Base-by-base conservation (phyloP, 2,888 invertebrate genomes). In the Spisula subtruncata region DNA sequence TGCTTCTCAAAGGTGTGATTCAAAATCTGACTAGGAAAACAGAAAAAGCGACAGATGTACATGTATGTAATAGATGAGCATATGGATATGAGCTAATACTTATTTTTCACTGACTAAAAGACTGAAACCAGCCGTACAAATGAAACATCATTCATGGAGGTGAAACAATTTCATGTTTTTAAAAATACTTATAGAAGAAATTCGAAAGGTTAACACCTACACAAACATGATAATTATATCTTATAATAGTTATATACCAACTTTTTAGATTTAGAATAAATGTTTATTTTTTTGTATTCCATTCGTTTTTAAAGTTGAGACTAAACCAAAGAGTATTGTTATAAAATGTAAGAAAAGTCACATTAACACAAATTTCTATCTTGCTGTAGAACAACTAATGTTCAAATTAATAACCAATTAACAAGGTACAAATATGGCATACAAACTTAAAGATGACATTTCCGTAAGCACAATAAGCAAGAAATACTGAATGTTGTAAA, bases 21-120 rank as follows among this genome's bases (percentile, higher is more conserved):
- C 60, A 66, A 66, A 66, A 66, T 66, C 60, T 66, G 60, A 66
- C 60, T 66, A 66, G 60, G 20, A 25, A 4, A n/a, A 66, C 60
- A 66, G 25, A 25, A 66, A 25, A 4, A 66, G 10, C 20, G 25
- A 66, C 60, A 25, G 60, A 20, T 25, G 60, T 25, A 25, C 25
- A 66, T 66, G 60, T n/a, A 14, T 14, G 56, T 56, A n/a, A 56
- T 66, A n/a, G n/a, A 66, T 66, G 6, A 66, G n/a, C n/a, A 41
- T 41, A 41, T 41, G 41, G 41, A 41, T 25, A 51, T 51, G 51
- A 51, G 0, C 60, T 66, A 66, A 66, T 66, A 66, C 60, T 60
- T 60, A 25, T 60, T 25, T 20, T 60, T 25, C 1, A 25, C 60
- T 60, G 60, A 60, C 60, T 66, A 66, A 2, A 66, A 25, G 25